Base-by-base conservation (phyloP, 2,888 invertebrate genomes). In the Sylvicola fuscatus region DNA sequence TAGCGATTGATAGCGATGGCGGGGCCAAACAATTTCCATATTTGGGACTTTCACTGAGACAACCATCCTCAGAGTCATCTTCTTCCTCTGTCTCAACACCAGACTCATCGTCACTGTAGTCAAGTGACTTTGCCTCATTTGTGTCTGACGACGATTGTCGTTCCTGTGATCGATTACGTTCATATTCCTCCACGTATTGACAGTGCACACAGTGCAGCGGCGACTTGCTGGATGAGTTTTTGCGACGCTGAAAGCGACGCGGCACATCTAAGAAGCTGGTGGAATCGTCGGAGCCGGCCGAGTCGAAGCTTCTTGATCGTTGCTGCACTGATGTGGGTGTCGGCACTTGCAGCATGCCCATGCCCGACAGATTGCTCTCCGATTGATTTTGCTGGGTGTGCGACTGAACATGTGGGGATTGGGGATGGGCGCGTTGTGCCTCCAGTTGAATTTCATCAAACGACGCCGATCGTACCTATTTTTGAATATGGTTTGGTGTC, bases 371-470 rank as follows among this genome's bases (percentile, higher is more conserved):
- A 21, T 21, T 21, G 8, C 21, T 21, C 21, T 21, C 21, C 33
- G 63, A 13, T 10, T n/a, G 29, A 13, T 29, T 29, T 13, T n/a
- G n/a, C 6, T 13, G 29, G 6, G n/a, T n/a, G n/a, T 29, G 12
- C n/a, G 29, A 29, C n/a, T n/a, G 14, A 4, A 32, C 32, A 4
- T 32, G 38, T 39, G 47, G 46, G 7, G 42, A 37, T 27, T 41
- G 38, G 37, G 43, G 44, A 40, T 42, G 38, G 49, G 41, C 56
- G 38, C 79, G 70, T 48, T 76, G 75, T 37, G 77, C 71, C 51
- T 77, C 80, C 54, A 82, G 54, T 54, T 83, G 80, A 54, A 83
- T 84, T 64, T 86, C 84, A 63, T 86, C 86, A 64, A 86, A 86
- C 43, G 84, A 83, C 42, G 83, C 83, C 42, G 84, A 84, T 47